Base-by-base conservation (phyloP, 2,113 vertebrate genomes). In the Felis chaus region DNA sequence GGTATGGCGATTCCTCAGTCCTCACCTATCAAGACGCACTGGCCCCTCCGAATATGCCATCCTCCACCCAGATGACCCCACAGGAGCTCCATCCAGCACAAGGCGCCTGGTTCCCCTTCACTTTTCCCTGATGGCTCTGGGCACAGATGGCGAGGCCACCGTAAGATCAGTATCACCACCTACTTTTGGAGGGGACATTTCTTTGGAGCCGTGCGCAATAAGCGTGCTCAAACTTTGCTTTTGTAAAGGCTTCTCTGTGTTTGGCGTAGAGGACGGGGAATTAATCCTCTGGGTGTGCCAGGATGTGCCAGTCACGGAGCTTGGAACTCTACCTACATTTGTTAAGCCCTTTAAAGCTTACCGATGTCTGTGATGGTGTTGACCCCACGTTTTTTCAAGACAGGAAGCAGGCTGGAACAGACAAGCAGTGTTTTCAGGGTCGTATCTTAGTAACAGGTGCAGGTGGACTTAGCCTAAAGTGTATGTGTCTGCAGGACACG, bases 81-180 rank as follows among this genome's bases (percentile, higher is more conserved):
- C 0, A 0, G 84, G 16, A 4, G 65, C 9, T 21, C 48, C 0
- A 5, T 0, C 1, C 11, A 0, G 8, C 5, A 5, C 21, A 6
- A 31, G 73, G 63, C 9, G 1, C 39, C 21, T 0, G 21, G 39
- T 2, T 1, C 4, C 10, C 86, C 65, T 1, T 39, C 50, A 0
- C 31, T 48, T 7, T 19, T 31, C 84, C 23, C 19, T 13, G 14
- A 1, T 3, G 21, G 21, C 23, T 68, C 65, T 29, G 79, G 0
- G 0, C 2, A 0, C 3, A 55, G 68, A 1, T 14, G 2, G 7
- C 1, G 3, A 8, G 19, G 33, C 7, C 4, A 1, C 10, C 25
- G 4, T 3, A 9, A 5, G 18, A 18, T 4, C 13, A 0, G 8
- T 3, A 1, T 33, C 13, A 13, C 8, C 50, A 0, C 7, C 4